These are phyloP conservation scores for Leptura quadrifasciata DNA, from an alignment of 2,888 invertebrate species.

Conservation along the genomic window DNA sequence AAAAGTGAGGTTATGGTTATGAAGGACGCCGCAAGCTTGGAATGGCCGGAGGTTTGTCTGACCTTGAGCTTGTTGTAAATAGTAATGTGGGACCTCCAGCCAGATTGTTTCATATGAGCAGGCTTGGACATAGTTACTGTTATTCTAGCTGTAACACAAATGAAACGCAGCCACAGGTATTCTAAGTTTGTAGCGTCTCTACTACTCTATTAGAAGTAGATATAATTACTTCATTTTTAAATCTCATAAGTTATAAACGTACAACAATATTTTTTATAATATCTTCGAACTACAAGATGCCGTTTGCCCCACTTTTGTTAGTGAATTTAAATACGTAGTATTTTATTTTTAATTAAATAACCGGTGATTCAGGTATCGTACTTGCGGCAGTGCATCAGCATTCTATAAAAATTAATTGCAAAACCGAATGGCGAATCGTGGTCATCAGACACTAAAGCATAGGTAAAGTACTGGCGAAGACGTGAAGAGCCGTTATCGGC, in stretches of 20 bases:
- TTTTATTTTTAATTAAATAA: background rate
- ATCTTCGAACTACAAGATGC: background rate
- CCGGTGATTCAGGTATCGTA: background rate
- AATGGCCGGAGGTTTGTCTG: background rate
- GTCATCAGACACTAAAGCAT: too few relatives aligned
- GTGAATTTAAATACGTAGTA: background rate
- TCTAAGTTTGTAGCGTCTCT: too few relatives aligned
- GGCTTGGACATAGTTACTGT: too few relatives aligned
- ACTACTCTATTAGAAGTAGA: too few relatives aligned
- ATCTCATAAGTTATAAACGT: constrained; percentile 24
- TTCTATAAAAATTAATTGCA: too few relatives aligned
- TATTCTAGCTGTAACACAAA: too few relatives aligned
- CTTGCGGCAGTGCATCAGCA: background rate
- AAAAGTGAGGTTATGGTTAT: constrained; percentile 2
- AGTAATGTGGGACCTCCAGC: background rate
- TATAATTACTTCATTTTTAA: constrained; percentile 6
- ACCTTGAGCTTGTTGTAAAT: too few relatives aligned
- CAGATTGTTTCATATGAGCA: background rate
- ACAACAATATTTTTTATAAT: background rate
- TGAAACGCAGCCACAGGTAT: too few relatives aligned
- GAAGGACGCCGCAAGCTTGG: background rate
- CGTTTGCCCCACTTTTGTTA: background rate
- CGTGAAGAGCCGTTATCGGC: too few relatives aligned
- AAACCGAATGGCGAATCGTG: too few relatives aligned
- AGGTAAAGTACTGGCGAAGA: too few relatives aligned